Percentiles rank a stretch among this genome's conserved stretches.
Conservation (phyloP, 2,797 vertebrate species). For the Catharus ustulatus region DNA sequence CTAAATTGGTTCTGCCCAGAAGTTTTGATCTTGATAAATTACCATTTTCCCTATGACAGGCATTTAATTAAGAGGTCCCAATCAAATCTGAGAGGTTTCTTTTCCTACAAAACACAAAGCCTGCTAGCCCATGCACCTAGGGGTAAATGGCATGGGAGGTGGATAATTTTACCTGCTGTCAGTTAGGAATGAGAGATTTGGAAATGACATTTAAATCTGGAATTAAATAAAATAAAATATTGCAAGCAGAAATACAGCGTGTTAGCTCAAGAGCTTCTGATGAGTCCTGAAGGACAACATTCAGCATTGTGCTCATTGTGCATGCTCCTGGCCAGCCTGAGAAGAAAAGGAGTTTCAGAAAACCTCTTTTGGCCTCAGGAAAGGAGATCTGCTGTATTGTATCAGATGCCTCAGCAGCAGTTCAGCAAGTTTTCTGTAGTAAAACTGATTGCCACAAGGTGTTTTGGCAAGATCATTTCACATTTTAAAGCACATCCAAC, state of each 20-base stretch:
- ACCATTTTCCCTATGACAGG: neutral
- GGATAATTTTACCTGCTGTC: neutral
- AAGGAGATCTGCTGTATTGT: neutral
- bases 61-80: neutral
- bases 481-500: neutral
- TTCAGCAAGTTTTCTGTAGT: neutral
- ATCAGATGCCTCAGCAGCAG: neutral
- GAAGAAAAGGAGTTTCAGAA: neutral
- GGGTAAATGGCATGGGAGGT: neutral
- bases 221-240: constrained; percentile 3
- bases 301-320: neutral
- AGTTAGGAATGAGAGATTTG: neutral
- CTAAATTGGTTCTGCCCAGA: neutral
- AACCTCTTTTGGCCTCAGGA: neutral
- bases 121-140: neutral
- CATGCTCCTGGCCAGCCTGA: neutral
- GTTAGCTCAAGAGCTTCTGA: neutral
- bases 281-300: neutral
- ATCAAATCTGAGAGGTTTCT: neutral
- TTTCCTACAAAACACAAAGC: neutral
- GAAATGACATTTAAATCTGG: neutral
- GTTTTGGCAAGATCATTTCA: neutral
- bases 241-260: neutral
- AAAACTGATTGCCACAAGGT: neutral
- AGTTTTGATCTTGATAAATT: neutral